Evolutionary conservation across 2,888 invertebrate species (phyloP).

Genomic region (Galeruca laticollis): DNA sequence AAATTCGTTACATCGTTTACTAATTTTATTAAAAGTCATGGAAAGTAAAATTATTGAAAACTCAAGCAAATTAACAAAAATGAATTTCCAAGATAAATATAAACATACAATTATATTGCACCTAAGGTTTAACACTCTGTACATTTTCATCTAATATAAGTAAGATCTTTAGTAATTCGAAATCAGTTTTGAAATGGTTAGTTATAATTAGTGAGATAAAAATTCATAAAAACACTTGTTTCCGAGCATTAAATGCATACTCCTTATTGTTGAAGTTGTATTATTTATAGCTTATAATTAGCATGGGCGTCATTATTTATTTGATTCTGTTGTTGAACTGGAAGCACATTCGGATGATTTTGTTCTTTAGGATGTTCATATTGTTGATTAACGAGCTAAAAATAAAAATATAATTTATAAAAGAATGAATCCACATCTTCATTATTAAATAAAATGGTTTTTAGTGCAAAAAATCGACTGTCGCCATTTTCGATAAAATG

Average conservation of each 20-base stretch:
- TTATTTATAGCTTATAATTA: slow-evolving; percentile 4
- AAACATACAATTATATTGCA: too few relatives aligned
- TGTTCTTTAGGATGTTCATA: slow-evolving; percentile 32
- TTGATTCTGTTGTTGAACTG: slow-evolving; percentile 24
- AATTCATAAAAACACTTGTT: not conserved
- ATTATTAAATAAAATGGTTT: not conserved
- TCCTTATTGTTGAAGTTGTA: not conserved
- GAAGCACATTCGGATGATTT: slow-evolving; percentile 47
- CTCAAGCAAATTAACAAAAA: too few relatives aligned
- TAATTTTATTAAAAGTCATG: too few relatives aligned
- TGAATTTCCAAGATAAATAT: too few relatives aligned
- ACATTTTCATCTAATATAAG: not conserved
- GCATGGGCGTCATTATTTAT: slow-evolving; percentile 2
- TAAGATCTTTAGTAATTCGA: slow-evolving; percentile 2
- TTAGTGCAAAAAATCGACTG: not conserved
- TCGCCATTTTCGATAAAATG: too few relatives aligned
- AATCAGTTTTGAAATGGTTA: not conserved
- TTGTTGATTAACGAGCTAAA: slow-evolving; percentile 11
- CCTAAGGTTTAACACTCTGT: too few relatives aligned
- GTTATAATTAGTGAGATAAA: not conserved
- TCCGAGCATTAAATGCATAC: not conserved
- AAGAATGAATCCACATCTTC: not conserved
- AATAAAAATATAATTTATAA: not conserved
- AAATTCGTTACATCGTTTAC: too few relatives aligned
- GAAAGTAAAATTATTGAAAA: too few relatives aligned